These are phyloP conservation scores for Nicator chloris DNA, from an alignment of 2,113 vertebrate genomes.

Conservation along the genomic window DNA sequence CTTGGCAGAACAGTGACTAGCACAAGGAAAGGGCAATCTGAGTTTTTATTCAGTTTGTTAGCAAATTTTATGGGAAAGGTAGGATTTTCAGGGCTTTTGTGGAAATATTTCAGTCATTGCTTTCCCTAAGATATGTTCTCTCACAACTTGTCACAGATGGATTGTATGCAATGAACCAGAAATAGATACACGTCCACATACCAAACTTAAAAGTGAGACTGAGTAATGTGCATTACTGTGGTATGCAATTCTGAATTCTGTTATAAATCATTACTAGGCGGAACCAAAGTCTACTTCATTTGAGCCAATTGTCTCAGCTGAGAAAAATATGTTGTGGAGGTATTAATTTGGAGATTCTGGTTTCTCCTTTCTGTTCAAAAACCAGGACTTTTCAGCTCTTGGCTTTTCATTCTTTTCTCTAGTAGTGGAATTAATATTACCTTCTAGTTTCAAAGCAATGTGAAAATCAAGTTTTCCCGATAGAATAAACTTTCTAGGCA, in stretches of 20 bases:
- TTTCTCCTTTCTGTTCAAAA: neutral
- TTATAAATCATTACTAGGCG: neutral
- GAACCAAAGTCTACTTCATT: neutral
- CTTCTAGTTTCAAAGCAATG: neutral
- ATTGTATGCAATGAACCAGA: neutral
- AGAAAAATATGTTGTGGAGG: neutral
- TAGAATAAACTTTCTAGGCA: neutral
- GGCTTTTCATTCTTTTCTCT: neutral
- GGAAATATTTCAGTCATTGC: neutral
- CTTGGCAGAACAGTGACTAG: neutral
- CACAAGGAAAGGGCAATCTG: neutral
- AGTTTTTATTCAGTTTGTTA: neutral
- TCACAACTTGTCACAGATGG: neutral
- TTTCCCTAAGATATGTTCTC: neutral
- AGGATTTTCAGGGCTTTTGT: neutral
- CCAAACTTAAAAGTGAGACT: neutral
- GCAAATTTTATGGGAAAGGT: neutral
- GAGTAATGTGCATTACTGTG: neutral
- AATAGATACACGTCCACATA: rapidly evolving
- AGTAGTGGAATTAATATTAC: neutral
- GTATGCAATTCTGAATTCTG: neutral
- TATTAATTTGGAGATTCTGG: neutral
- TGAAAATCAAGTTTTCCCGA: neutral
- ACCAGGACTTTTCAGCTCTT: neutral
- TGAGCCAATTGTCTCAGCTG: neutral